Conservation (phyloP, 2,113 vertebrate species). For the Ceuthmochares aereus region DNA sequence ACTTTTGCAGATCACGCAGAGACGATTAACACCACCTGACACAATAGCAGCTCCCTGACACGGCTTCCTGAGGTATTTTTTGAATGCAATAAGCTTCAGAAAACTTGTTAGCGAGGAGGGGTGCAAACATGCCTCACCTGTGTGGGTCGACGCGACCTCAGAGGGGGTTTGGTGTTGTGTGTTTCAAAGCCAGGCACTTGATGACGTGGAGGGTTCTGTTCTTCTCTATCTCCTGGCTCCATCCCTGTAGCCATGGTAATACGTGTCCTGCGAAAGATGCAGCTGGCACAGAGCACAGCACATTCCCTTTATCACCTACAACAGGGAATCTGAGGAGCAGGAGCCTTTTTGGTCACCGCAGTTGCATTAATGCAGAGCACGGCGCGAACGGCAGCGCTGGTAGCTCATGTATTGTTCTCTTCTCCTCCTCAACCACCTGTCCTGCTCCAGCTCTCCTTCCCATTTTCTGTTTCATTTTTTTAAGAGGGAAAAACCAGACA, state of each 20-base stretch:
- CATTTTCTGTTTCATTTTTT: too few species aligned
- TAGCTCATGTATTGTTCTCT: not conserved
- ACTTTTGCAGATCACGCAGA: not conserved
- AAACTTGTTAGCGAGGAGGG: not conserved
- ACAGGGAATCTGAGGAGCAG: not conserved
- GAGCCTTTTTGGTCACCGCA: rapidly evolving
- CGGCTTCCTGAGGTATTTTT: not conserved
- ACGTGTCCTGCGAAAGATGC: rapidly evolving
- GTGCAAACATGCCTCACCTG: not conserved
- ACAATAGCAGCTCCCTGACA: not conserved
- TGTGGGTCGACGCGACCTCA: rapidly evolving
- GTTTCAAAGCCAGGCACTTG: not conserved
- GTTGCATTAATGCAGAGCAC: rapidly evolving
- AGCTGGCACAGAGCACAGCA: rapidly evolving
- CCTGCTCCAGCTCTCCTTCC: not conserved
- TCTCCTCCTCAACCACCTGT: not conserved
- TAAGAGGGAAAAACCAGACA: not conserved
- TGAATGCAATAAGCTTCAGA: not conserved
- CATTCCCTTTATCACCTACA: not conserved
- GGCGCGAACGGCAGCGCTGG: rapidly evolving
- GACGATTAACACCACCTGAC: not conserved
- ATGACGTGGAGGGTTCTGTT: not conserved
- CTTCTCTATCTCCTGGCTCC: not conserved
- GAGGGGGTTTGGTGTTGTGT: rapidly evolving
- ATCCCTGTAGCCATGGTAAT: not conserved